Evolutionary conservation across 2,888 invertebrate genomes (phyloP).

Genomic region (Eilema depressum): DNA sequence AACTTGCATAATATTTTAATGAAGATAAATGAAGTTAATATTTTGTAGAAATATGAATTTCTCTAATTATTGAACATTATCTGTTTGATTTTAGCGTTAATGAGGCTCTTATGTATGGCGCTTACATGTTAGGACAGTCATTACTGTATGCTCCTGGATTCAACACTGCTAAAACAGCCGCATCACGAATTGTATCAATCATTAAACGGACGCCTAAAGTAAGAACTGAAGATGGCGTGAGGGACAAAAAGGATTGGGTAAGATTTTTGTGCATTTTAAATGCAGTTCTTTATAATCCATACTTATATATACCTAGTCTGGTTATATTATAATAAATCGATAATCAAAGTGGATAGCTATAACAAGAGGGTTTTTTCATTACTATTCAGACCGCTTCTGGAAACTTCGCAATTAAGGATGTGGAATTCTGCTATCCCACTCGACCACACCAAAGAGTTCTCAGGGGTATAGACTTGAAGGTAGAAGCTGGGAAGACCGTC

Average conservation of each 20-base stretch:
- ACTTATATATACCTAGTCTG: no score
- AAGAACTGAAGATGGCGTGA: constrained; percentile 67
- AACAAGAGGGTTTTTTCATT: background rate
- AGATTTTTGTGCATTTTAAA: background rate
- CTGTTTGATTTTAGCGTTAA: constrained; percentile 84
- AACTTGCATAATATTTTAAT: no score
- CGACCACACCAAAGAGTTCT: constrained; percentile 90
- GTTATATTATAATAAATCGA: no score
- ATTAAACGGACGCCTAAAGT: constrained; percentile 73
- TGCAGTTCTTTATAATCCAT: background rate
- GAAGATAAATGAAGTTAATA: background rate
- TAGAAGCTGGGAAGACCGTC: constrained; percentile 90
- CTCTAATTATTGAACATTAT: background rate
- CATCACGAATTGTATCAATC: constrained; percentile 71
- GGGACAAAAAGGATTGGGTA: constrained; percentile 77
- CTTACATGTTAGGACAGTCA: constrained; percentile 93
- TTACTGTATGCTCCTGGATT: constrained; percentile 92
- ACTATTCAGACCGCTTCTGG: constrained; percentile 86
- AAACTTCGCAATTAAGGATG: constrained; percentile 89
- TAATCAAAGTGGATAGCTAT: background rate
- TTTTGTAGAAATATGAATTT: background rate
- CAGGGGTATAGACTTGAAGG: constrained; percentile 89
- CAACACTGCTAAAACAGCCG: constrained; percentile 88
- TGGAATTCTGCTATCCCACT: constrained; percentile 94
- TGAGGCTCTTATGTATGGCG: constrained; percentile 92